Evolutionary conservation across 2,888 invertebrate genomes (phyloP), one percentile per base, ranked within the genome.

Genomic region (Sinodicranocentrus sp.): DNA sequence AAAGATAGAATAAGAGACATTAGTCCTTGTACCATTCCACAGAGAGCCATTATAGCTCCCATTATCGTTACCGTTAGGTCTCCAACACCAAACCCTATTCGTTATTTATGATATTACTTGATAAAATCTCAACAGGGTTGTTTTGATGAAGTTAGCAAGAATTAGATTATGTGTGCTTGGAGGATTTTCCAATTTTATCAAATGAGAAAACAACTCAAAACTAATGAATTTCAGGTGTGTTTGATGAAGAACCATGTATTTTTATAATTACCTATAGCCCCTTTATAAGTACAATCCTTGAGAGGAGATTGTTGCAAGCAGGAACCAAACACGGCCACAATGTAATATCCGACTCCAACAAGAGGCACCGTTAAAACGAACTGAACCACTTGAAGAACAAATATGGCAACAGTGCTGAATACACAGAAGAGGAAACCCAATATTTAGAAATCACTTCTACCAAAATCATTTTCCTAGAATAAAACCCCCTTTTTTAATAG

Each of bases 261-360:
- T 28, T 65, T 52, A 15, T 72, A 63, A 75, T 63, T 80, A 80
- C 80, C 80, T 65, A 70, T 65, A 57, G 54, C 19, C 61, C 57
- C 65, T 54, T 76, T 83, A 63, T 70, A 76, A 3, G 76, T 70
- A 67, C 88, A 88, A 33, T 86, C 87, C 10, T 72, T 71, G 15
- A 77, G 77, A n/a, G 87, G 87, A 39, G 44, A 52, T 15, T 84
- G 75, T 65, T 88, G 88, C 25, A 86, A 43, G 84, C 88, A 88
- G 54, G 86, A 87, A 33, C 87, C 88, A 79, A 88, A 88, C 5
- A 87, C 82, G 8, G 88, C 87, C 13, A 88, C 84, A 77, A 88
- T 85, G 65, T 88, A 88, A 61, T 85, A 88, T 23, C 85, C 84
- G 39, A 88, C 85, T 21, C 85, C 86, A 13, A 87, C 86, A 63